These are phyloP conservation scores for Oxyscelio sp. DNA, from an alignment of 2,888 invertebrate species.

Conservation along the genomic window DNA sequence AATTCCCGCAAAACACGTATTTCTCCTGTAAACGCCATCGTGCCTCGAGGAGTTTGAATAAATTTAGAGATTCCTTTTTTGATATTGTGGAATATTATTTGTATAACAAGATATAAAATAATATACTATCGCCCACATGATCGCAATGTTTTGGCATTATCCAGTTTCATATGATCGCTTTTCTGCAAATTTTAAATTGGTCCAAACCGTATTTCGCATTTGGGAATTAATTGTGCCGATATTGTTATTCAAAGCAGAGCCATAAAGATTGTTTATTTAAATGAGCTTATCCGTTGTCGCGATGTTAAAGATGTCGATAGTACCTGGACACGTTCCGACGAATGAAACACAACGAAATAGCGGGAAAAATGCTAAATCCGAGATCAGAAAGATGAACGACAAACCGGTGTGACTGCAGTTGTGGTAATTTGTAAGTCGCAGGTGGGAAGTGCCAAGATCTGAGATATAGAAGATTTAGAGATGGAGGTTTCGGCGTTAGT, in stretches of 20 bases:
- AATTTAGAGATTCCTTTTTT: constrained; percentile 70
- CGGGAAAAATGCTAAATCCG: constrained; percentile 61
- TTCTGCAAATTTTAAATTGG: constrained; percentile 21
- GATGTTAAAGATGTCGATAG: constrained; percentile 52
- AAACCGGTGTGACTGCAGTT: constrained; percentile 77
- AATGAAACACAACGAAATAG: constrained; percentile 41
- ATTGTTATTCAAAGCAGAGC: constrained; percentile 23
- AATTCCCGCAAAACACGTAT: constrained; percentile 71
- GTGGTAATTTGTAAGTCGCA: constrained; percentile 78
- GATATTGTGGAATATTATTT: constrained; percentile 68
- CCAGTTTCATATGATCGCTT: constrained; percentile 28
- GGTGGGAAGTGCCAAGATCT: constrained; percentile 77
- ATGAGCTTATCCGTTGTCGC: constrained; percentile 38
- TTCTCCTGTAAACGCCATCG: constrained; percentile 53
- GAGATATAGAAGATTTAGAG: constrained; percentile 76
- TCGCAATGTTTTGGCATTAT: constrained; percentile 46
- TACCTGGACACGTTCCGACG: constrained; percentile 32
- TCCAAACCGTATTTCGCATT: constrained; percentile 15
- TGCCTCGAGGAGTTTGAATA: constrained; percentile 66
- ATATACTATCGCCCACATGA: constrained; percentile 49
- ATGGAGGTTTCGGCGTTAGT: constrained; percentile 68
- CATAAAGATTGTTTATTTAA: constrained; percentile 41
- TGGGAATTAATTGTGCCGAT: constrained; percentile 50
- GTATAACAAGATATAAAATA: constrained; percentile 66
- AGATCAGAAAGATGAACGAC: constrained; percentile 75